A percentile compares a stretch with the other conserved stretches of the same genome.
Conservation (phyloP, 2,888 invertebrate species). For the Parnassius apollo region DNA sequence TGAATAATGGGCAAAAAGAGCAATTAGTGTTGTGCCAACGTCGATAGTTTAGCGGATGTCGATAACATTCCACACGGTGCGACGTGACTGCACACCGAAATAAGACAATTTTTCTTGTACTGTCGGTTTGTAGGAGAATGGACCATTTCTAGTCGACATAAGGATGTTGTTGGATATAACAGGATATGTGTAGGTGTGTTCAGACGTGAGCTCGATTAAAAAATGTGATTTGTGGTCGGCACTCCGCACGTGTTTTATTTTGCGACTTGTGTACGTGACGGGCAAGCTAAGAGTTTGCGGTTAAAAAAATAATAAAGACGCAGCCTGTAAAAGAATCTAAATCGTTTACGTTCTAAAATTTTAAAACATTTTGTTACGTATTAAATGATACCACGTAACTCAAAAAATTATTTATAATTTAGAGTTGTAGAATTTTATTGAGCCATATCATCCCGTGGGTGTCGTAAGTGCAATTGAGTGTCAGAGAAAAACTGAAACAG, state of each 20-base stretch:
- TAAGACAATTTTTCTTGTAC: constrained; percentile 42
- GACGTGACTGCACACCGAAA: constrained; percentile 72
- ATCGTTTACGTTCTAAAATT: constrained; percentile 14
- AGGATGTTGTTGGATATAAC: constrained; percentile 15
- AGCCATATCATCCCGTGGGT: too few species aligned
- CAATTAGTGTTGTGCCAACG: constrained; percentile 75
- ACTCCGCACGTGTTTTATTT: constrained; percentile 75
- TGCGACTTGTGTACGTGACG: constrained; percentile 71
- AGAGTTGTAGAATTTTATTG: too few species aligned
- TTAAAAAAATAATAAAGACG: constrained; percentile 41
- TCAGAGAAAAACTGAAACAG: too few species aligned
- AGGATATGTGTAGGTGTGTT: constrained; percentile 40
- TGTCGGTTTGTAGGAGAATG: constrained; percentile 33
- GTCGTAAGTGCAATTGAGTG: too few species aligned
- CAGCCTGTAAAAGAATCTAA: constrained; percentile 15
- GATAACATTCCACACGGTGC: constrained; percentile 66
- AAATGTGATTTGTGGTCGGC: constrained; percentile 79
- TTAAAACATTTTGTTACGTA: background rate
- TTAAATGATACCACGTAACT: too few species aligned
- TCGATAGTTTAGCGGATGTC: constrained; percentile 78
- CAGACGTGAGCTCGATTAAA: constrained; percentile 77
- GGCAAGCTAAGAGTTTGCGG: constrained; percentile 54
- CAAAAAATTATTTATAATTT: too few species aligned
- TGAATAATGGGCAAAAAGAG: constrained; percentile 68
- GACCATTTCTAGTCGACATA: constrained; percentile 37